Percentiles rank a stretch among this genome's conserved stretches.
Conservation (phyloP, 2,888 invertebrate genomes). For the Drosophila kuntzei region DNA sequence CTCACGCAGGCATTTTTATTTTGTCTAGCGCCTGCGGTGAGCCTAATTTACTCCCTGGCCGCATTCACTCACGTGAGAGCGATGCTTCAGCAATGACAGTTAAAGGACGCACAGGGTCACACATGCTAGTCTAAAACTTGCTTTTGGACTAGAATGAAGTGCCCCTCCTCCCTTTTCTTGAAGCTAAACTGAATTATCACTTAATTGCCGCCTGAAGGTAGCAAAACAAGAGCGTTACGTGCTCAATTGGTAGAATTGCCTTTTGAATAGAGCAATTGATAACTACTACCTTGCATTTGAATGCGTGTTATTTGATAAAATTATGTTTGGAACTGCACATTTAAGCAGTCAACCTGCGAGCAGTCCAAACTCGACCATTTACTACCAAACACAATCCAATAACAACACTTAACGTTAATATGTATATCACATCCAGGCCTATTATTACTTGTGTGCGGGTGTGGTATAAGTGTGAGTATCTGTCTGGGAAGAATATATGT, state of each 20-base stretch:
- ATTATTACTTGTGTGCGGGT: constrained; percentile 4
- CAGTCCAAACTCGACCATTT: neutral
- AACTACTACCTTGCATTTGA: constrained; percentile 2
- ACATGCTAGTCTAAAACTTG: neutral
- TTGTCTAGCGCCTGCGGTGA: constrained; percentile 27
- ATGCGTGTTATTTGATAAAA: constrained; percentile 73
- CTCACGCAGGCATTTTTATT: constrained; percentile 61
- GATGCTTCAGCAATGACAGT: constrained; percentile 21
- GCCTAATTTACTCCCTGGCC: constrained; percentile 18
- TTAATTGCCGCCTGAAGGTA: neutral
- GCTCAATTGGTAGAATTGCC: constrained; percentile 24
- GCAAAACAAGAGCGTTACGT: neutral
- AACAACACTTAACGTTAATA: constrained; percentile 38
- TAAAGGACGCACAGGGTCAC: constrained; percentile 8
- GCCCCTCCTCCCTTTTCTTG: constrained; percentile 14
- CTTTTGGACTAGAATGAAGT: neutral
- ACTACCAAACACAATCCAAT: constrained; percentile 11
- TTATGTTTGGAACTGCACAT: constrained; percentile 40
- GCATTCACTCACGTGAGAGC: constrained; percentile 1
- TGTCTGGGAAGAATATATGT: neutral
- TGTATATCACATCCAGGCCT: constrained; percentile 7
- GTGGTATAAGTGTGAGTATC: neutral
- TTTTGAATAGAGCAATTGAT: constrained; percentile 20
- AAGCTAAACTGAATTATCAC: constrained; percentile 2
- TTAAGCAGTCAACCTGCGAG: neutral